Evolutionary conservation across 2,888 invertebrate genomes (phyloP).

Genomic region (Campoplex nolae): DNA sequence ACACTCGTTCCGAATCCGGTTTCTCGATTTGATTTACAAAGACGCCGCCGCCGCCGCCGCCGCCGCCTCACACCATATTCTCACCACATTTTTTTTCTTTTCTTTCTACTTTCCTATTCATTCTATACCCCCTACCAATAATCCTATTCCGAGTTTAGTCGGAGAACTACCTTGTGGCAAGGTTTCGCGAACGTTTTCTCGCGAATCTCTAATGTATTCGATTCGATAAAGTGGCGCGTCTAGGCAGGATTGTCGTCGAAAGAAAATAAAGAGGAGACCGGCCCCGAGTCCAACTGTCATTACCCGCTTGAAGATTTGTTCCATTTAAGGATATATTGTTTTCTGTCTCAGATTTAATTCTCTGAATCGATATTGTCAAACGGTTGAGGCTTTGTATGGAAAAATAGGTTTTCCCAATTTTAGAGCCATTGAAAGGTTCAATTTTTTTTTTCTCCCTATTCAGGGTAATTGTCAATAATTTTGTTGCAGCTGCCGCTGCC

Average conservation of each 20-base stretch:
- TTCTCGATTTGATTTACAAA: slow-evolving; percentile 35
- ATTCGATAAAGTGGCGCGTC: slow-evolving; percentile 49
- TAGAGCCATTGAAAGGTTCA: background rate
- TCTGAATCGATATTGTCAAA: slow-evolving; percentile 14
- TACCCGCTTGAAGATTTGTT: slow-evolving; percentile 1
- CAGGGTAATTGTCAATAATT: background rate
- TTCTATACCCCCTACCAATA: background rate
- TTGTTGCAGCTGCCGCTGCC: background rate
- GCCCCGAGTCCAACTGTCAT: background rate
- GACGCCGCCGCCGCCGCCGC: background rate
- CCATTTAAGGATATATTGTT: background rate
- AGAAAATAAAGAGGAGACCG: background rate
- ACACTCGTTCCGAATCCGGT: slow-evolving; percentile 20
- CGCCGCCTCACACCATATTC: background rate
- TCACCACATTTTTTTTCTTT: slow-evolving; percentile 3
- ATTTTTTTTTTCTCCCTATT: background rate
- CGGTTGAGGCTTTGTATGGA: background rate
- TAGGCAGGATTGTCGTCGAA: background rate
- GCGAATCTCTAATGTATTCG: slow-evolving; percentile 44
- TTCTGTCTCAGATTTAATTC: background rate
- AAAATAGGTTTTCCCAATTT: background rate
- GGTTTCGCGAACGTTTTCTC: slow-evolving; percentile 27
- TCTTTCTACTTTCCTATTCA: background rate
- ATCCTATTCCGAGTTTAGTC: slow-evolving; percentile 37
- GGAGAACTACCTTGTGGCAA: background rate